A percentile compares a stretch with the other conserved stretches of the same genome.
These are phyloP conservation scores for Salvelinus fontinalis DNA, from an alignment of 2,113 vertebrate species.

Conservation along the genomic window DNA sequence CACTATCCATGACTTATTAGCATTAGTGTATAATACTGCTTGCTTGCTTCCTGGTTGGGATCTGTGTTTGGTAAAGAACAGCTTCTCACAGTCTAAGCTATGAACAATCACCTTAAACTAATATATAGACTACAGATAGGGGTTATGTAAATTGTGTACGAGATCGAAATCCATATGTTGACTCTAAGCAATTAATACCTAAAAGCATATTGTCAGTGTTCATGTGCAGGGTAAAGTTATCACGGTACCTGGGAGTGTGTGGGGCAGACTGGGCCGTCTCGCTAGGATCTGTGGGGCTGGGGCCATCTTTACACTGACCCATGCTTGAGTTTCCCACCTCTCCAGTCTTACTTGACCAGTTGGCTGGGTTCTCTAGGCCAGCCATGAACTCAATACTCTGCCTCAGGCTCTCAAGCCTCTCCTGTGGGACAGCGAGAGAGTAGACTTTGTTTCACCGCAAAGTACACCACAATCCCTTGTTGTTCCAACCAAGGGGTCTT, in stretches of 20 bases:
- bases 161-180: too few species aligned
- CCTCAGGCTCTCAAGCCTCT: conserved; percentile 92
- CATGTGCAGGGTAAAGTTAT: not conserved
- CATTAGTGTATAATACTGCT: not conserved
- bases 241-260: conserved; percentile 68
- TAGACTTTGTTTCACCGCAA: not conserved
- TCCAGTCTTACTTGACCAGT: conserved; percentile 73
- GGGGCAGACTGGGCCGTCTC: conserved; percentile 65
- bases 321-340: conserved; percentile 55
- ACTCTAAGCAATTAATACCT: too few species aligned
- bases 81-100: too few species aligned
- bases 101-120: too few species aligned
- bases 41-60: not conserved
- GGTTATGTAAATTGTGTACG: too few species aligned
- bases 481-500: not conserved
- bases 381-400: conserved; percentile 97
- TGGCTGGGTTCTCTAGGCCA: conserved; percentile 81
- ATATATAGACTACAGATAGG: too few species aligned
- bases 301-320: conserved; percentile 69
- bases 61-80: not conserved
- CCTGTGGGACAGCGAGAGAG: conserved; percentile 70
- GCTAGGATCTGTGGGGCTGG: conserved; percentile 61
- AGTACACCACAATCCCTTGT: not conserved
- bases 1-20: not conserved
- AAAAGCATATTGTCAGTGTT: too few species aligned